Evolutionary conservation across 2,888 invertebrate species (phyloP), one percentile per base, ranked within the genome.

Genomic region (Metopia argyrocephala): DNA sequence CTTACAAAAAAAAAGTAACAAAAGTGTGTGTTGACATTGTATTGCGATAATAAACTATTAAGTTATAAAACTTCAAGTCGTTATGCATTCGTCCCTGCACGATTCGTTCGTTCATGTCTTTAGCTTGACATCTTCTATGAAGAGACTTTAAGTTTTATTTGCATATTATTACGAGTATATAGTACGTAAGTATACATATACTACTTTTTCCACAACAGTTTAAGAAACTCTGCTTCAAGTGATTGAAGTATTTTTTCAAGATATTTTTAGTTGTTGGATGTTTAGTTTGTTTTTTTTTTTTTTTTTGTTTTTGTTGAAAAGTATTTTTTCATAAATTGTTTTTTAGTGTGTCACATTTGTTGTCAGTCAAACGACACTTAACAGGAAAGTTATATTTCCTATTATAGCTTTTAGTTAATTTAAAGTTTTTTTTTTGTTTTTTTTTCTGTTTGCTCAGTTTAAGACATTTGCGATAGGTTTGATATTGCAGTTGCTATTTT

Each of bases 381-480:
- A 80, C 78, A 81, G 81, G 74, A 81, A 81, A 81, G 81, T 78
- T 70, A 78, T 78, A 74, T 81, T 66, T 81, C 81, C 81, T 81
- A 78, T 70, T 81, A 75, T 78, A 75, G 81, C 54, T 56, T 78
- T 56, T 66, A 75, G 73, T 78, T 81, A 74, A 81, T 78, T 78
- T 81, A 78, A 81, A 68, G 78, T 75, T 65, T 73, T 76, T n/a
- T n/a, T n/a, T n/a, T n/a, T n/a, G n/a, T n/a, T n/a, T n/a, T n/a
- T n/a, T n/a, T n/a, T n/a, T n/a, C n/a, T n/a, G n/a, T n/a, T n/a
- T n/a, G n/a, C n/a, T 73, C 78, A 73, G 71, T 73, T 78, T 66
- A 73, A 78, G 78, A 50, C 73, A 78, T 78, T 78, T 78, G 71
- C 71, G 31, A 66, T 66, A 66, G 71, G 76, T 80, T 71, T 66